Evolutionary conservation across 2,797 vertebrate species (phyloP), one percentile per base, ranked within the genome.

Genomic region (Syncerus caffer): DNA sequence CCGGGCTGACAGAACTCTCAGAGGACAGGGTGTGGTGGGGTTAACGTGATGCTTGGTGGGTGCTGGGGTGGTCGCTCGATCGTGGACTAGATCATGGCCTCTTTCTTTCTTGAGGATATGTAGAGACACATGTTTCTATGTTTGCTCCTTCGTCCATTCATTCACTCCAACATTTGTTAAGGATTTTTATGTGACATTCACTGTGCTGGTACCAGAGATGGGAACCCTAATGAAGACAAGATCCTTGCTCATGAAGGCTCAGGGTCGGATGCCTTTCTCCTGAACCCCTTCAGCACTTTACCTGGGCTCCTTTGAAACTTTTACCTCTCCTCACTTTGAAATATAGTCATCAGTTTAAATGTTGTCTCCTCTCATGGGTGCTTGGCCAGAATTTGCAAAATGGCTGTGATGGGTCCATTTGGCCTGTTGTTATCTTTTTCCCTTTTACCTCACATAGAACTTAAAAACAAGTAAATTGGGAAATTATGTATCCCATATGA

Each of bases 311-410:
- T 88, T 58, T 82, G 45, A 92, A 13, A 71, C 31, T 79, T 94
- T 83, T 53, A 64, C 58, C 19, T 57, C 9, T 31, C 2, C 67
- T 88, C 55, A 16, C 38, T 71, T 95, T 88, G 45, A 96, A 50
- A 31, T 34, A 76, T 7, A 60, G 34, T 82, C 78, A 78, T 90
- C 89, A 86, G 64, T 93, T 92, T 93, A 91, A 90, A 89, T 57
- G 34, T 53, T 67, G 60, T 89, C 51, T 89, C 12, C 55, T 94
- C 11, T 85, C 53, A 67, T 16, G 80, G 14, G 42, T 55, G 89
- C 80, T 34, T 85, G 16, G 57, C 58, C 38, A 97, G 57, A 90
- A 78, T 62, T 93, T 96, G 21, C 16, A 58, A 93, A 95, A 93
- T 64, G 45, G 78, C 29, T 79, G 1, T 27, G 4, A 13, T 60